These are phyloP conservation scores for Hydrolagus affinis DNA, from an alignment of 2,113 vertebrate species.

Conservation along the genomic window DNA sequence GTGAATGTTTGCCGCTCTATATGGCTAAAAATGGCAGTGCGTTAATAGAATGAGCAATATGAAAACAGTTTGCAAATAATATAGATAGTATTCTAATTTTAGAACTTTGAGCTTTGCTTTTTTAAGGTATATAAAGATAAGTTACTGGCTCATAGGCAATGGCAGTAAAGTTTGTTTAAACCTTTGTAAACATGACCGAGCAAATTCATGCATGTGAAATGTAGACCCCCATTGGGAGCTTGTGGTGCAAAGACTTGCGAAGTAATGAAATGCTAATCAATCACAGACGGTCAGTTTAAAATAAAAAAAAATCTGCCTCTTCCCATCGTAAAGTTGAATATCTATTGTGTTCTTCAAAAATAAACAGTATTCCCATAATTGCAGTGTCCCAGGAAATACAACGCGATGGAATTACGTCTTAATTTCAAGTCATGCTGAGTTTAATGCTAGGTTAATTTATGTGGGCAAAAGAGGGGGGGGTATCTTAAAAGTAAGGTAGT, in stretches of 20 bases:
- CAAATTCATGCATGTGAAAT: slow-evolving; percentile 28
- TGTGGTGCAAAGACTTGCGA: not conserved
- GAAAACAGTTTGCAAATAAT: not conserved
- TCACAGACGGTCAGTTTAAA: slow-evolving; percentile 27
- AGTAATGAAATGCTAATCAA: slow-evolving; percentile 31
- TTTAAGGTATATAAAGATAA: slow-evolving; percentile 6
- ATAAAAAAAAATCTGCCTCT: not conserved
- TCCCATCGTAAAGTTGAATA: slow-evolving; percentile 6
- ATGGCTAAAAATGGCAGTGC: not conserved
- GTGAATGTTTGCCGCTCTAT: too few relatives aligned
- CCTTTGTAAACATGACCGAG: slow-evolving; percentile 23
- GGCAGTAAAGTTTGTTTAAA: slow-evolving; percentile 28
- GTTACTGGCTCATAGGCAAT: slow-evolving; percentile 5
- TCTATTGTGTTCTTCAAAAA: not conserved
- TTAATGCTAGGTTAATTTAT: too few relatives aligned
- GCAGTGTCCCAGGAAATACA: not conserved
- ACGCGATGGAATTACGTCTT: not conserved
- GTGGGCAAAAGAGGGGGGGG: too few relatives aligned
- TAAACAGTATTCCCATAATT: not conserved
- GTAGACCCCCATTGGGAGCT: slow-evolving; percentile 23
- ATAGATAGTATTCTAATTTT: not conserved
- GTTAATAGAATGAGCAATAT: not conserved
- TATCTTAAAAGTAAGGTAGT: too few relatives aligned
- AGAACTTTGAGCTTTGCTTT: too few relatives aligned
- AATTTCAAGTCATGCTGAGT: not conserved